These are phyloP conservation scores for Pygoscelis adeliae DNA, from an alignment of 2,113 vertebrate genomes.

Conservation along the genomic window DNA sequence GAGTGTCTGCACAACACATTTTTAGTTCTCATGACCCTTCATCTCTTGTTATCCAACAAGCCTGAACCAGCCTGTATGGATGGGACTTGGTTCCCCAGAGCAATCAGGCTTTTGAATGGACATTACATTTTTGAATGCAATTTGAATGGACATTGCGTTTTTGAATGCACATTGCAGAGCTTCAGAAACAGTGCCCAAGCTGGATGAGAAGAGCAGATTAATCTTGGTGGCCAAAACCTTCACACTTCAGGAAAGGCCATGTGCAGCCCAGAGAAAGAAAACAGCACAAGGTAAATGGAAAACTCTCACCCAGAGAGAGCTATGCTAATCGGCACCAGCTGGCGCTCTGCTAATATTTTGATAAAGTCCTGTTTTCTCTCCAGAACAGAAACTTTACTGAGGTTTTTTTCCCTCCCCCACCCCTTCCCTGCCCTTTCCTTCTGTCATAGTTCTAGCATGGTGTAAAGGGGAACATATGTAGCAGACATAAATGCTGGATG, in stretches of 20 bases:
- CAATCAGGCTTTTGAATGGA: neutral
- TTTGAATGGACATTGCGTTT: neutral
- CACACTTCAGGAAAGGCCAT: neutral
- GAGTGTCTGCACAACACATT: neutral
- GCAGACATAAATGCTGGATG: neutral
- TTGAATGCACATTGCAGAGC: neutral
- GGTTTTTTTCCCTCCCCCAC: neutral
- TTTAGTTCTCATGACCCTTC: neutral
- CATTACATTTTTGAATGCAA: too few species aligned
- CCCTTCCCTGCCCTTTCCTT: neutral
- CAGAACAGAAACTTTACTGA: neutral
- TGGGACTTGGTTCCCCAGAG: neutral
- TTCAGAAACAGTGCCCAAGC: neutral
- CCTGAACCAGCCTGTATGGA: neutral
- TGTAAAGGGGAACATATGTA: neutral
- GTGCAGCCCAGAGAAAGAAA: neutral
- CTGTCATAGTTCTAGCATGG: neutral
- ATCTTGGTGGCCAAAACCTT: neutral
- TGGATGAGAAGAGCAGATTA: neutral
- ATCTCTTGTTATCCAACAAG: neutral
- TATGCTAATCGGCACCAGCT: neutral
- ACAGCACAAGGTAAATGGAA: neutral
- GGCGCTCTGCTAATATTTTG: constrained; percentile 25
- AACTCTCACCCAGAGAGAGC: neutral
- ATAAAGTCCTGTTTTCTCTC: constrained; percentile 31